phyloP scores from a whole-genome alignment of 2,888 invertebrate genomes.

The Lasioglossum figueresi region DNA sequence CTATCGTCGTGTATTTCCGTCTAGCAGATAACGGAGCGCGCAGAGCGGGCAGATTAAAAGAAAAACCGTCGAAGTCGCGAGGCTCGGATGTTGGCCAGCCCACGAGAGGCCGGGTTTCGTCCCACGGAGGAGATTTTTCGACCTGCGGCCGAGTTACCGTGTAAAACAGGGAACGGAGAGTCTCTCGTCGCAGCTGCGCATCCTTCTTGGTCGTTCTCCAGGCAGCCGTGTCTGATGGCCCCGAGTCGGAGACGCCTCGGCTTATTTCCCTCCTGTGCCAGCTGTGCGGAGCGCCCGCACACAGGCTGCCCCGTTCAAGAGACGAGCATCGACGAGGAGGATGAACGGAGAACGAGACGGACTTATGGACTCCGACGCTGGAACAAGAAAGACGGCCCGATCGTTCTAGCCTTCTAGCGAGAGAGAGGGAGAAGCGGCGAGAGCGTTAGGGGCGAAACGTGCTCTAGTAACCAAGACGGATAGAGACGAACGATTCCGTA shows the following conservation, averaged over 20 bases:
- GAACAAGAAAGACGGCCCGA: conserved; percentile 16
- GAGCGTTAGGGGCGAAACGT: conserved; percentile 32
- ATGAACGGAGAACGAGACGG: conserved; percentile 26
- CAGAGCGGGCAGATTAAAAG: conserved; percentile 31
- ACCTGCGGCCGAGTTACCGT: conserved; percentile 56
- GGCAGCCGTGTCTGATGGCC: conserved; percentile 67
- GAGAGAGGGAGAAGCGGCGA: neutral
- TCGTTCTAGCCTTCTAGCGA: conserved; percentile 36
- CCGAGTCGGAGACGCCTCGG: conserved; percentile 65
- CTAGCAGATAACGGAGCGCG: conserved; percentile 40
- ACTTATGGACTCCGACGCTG: neutral
- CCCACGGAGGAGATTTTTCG: conserved; percentile 56
- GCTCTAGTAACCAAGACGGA: conserved; percentile 48
- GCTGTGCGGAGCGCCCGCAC: conserved; percentile 68
- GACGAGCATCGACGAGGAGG: conserved; percentile 24
- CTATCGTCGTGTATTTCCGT: conserved; percentile 57
- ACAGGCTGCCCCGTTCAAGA: conserved; percentile 48
- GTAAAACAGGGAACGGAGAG: conserved; percentile 42
- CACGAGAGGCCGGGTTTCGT: conserved; percentile 8
- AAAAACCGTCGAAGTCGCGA: conserved; percentile 28
- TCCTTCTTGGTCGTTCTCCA: conserved; percentile 71
- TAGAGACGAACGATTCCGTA: conserved; percentile 42
- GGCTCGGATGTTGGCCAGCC: conserved; percentile 4
- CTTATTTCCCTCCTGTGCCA: conserved; percentile 74
- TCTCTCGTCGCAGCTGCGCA: conserved; percentile 68